phyloP scores from a whole-genome alignment of 2,113 vertebrate genomes.

The Onychostoma macrolepis region DNA sequence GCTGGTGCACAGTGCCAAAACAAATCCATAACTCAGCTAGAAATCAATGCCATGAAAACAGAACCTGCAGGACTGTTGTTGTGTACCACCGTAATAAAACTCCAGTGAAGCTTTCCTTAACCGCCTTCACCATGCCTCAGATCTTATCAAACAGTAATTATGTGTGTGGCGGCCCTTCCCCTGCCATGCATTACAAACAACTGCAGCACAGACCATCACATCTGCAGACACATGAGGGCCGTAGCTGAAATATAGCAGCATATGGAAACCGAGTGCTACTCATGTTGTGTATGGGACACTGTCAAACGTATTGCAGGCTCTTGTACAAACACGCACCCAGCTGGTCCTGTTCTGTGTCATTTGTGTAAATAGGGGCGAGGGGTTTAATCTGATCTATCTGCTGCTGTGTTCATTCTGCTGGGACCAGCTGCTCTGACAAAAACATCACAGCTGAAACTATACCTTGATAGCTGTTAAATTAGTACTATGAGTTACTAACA shows the following conservation, averaged over 20 bases:
- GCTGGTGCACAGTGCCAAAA: neutral
- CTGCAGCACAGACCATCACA: neutral
- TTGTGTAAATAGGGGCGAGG: neutral
- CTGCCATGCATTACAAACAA: neutral
- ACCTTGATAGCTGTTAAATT: neutral
- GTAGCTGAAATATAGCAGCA: neutral
- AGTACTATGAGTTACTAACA: neutral
- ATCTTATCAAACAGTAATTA: neutral
- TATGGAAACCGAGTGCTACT: neutral
- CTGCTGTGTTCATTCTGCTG: neutral
- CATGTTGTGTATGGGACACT: neutral
- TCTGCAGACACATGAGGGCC: neutral
- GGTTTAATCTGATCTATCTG: conserved; percentile 22
- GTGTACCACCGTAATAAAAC: neutral
- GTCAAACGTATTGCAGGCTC: neutral
- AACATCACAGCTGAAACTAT: conserved; percentile 14
- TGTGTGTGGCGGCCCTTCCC: neutral
- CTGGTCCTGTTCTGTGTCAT: neutral
- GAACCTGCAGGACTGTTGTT: neutral
- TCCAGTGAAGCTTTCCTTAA: neutral
- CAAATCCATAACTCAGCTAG: neutral
- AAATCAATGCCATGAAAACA: neutral
- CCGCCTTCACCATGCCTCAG: neutral
- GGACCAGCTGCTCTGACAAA: conserved; percentile 39
- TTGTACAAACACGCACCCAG: neutral